Base-by-base conservation (phyloP, 2,797 vertebrate species). In the Sebastes wilsoni region DNA sequence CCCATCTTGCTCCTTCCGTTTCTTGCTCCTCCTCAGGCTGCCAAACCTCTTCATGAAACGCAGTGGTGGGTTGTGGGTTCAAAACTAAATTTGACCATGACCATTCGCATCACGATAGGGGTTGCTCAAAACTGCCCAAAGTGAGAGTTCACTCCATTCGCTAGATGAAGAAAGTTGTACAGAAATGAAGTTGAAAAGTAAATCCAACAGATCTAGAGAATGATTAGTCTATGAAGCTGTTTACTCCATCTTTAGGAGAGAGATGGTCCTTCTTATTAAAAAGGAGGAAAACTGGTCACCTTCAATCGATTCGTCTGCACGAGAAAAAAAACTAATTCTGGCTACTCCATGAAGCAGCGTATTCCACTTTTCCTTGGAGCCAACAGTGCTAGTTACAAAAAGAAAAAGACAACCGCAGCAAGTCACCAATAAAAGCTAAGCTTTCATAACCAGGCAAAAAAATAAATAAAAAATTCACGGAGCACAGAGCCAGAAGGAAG, bases 31-130 rank as follows among this genome's bases (percentile, higher is more conserved):
- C 90, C 97, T 95, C 76, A 99, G 94, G 85, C 97, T 99, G 87
- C 97, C 97, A 88, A 99, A 98, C 73, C 97, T 97, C 97, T 99
- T 99, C 98, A 99, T 99, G 94, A 93, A 95, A 89, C 84, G 80
- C 93, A 83, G 87, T 67, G 88, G 91, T 67, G 88, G 91, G 86
- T 93, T 6, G 88, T 80, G 8, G 11, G 1, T 82, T 23, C 23
- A 80, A 64, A 20, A 77, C 83, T 90, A 93, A 94, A 89, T 88
- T 87, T 38, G 74, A 92, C 81, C 97, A 97, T 96, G 85, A 94
- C 96, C 96, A 52, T 90, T 60, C 0, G 28, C 91, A 77, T 90
- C 71, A 87, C 86, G 34, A 69, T 52, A 69, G 42, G 66, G 66
- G 36, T 52, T 27, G 30, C 76, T 75, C 46, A 65, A 82, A 82